Percentiles rank a stretch among this genome's conserved stretches.
phyloP scores from a whole-genome alignment of 2,797 vertebrate genomes.

The Eospalax fontanierii region DNA sequence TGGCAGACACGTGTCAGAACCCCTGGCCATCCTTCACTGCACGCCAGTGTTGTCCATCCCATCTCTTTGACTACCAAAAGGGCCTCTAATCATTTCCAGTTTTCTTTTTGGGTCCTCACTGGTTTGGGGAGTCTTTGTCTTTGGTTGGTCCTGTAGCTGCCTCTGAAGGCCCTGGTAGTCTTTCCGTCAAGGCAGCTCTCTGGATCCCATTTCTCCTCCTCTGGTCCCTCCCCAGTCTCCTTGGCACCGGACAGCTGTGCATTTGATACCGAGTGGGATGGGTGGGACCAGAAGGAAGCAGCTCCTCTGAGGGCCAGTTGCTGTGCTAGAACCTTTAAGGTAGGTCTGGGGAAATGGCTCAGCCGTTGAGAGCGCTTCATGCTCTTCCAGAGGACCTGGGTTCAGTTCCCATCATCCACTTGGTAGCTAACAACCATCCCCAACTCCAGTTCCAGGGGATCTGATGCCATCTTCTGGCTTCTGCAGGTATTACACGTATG shows the following conservation, averaged over 20 bases:
- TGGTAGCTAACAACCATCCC: too few relatives aligned
- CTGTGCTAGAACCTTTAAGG: neutral
- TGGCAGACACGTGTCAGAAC: neutral
- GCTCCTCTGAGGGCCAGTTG: neutral
- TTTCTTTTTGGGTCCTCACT: neutral
- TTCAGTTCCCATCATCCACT: too few relatives aligned
- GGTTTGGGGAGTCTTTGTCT: neutral
- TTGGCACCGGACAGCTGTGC: neutral
- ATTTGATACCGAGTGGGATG: neutral
- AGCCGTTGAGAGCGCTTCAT: too few relatives aligned
- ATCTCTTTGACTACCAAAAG: neutral
- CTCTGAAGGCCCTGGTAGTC: neutral
- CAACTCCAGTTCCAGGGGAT: too few relatives aligned
- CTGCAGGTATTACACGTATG: too few relatives aligned
- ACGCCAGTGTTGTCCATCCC: neutral
- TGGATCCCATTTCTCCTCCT: neutral
- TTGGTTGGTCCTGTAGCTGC: neutral
- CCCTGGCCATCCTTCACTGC: neutral
- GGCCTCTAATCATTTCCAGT: neutral
- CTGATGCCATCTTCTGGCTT: too few relatives aligned
- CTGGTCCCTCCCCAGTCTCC: neutral
- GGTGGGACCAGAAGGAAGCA: neutral
- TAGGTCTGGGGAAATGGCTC: neutral
- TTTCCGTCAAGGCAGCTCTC: neutral
- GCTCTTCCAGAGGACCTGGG: too few relatives aligned